Evolutionary conservation across 2,888 invertebrate species (phyloP).

Genomic region (Pardosa pseudoannulata): DNA sequence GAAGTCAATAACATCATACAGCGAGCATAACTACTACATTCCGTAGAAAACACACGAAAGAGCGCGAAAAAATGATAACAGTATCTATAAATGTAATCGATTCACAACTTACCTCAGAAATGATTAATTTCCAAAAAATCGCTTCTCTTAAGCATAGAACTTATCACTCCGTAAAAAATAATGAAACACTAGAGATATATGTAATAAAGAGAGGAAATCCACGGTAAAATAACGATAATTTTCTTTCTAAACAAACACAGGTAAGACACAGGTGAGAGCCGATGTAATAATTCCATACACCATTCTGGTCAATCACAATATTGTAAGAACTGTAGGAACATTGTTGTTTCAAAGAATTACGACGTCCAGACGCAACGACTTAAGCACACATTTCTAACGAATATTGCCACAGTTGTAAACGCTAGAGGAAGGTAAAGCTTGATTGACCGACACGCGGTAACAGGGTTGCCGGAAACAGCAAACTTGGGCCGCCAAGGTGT

Average conservation of each 20-base stretch:
- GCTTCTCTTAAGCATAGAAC: not conserved
- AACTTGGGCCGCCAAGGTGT: not conserved
- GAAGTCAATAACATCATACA: no score
- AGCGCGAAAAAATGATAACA: no score
- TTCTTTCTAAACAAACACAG: not conserved
- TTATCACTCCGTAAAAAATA: not conserved
- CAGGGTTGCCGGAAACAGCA: conserved; percentile 1
- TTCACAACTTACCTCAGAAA: not conserved
- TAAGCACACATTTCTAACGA: no score
- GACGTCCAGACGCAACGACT: no score
- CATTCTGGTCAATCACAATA: not conserved
- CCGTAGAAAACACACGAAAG: no score
- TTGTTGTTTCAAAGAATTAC: no score
- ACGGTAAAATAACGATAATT: not conserved
- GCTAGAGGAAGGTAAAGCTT: not conserved
- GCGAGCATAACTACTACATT: no score
- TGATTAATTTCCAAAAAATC: not conserved
- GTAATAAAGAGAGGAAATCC: not conserved
- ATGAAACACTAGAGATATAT: not conserved
- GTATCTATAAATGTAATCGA: no score
- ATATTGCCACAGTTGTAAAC: not conserved
- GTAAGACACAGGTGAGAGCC: not conserved
- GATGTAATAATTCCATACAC: not conserved
- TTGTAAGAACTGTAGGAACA: not conserved
- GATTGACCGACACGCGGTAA: not conserved